Base-by-base conservation (phyloP, 1,140 invertebrate genomes). In the Bombus vancouverensis region DNA sequence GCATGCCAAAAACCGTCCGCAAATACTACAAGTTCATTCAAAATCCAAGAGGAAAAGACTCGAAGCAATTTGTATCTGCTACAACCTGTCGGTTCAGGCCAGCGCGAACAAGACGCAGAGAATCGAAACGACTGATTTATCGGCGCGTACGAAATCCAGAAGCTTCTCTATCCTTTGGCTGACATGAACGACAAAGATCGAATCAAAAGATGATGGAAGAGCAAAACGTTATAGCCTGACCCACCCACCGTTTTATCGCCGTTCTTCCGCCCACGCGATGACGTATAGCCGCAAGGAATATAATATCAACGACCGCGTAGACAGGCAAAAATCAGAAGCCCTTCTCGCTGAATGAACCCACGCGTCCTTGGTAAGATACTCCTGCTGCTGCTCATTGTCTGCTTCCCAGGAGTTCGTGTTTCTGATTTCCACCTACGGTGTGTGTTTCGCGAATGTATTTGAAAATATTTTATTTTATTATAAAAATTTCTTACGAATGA, bases 271-370 rank as follows among this genome's bases (percentile, higher is more conserved):
- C 83, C 76, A 87, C 86, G 47, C 62, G 70, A 22, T 62, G 32
- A 44, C 66, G 82, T 57, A 66, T 34, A 22, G 37, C 34, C 42
- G 44, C 47, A 34, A n/a, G 68, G n/a, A 32, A 59, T 62, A 82
- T 78, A 81, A 83, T 83, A 83, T 78, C 53, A 72, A 71, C 22
- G 68, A 37, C 3, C 73, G 42, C 13, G 53, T 65, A 57, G 74
- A 65, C 66, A 57, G 71, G 71, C n/a, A 77, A 87, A 87, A 89
- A 87, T 81, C 68, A 57, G 18, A 15, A 81, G 59, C 72, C 34
- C 44, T 59, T 59, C 28, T 28, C 68, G 75, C 62, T 91, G 88
- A 92, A 91, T 91, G 90, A 92, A 87, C 90, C 91, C 85, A 92
- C 91, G 89, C 90, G 53, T 44, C 65, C 59, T 72, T 83, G 39